Base-by-base conservation (phyloP, 2,888 invertebrate species). In the Neoitamus cyanurus region DNA sequence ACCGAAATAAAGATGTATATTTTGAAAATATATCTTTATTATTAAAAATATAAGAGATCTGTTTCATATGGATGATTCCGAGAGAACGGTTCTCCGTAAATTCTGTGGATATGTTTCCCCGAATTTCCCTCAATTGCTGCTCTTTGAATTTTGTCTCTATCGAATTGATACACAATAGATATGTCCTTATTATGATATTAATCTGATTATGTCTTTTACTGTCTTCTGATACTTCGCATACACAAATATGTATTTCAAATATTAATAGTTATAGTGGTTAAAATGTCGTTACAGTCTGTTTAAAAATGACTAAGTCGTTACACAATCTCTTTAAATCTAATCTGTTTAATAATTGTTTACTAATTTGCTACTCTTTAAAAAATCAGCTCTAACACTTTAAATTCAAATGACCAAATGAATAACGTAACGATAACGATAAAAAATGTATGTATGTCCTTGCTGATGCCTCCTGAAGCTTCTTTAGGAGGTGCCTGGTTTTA, bases 241-340 rank as follows among this genome's bases (percentile, higher is more conserved):
- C 36, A 70, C 46, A 25, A 77, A 37, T 70, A 30, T 70, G 34
- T 70, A 70, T 34, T 70, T 30, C 34, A 70, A 70, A 70, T 42
- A 77, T 77, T 28, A 77, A 42, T 42, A 42, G 36, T 80, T 37
- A 58, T 80, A 68, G 31, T 80, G 58, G 36, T 80, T 80, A 80
- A 80, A 80, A 80, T 80, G 80, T 58, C 58, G 31, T 80, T 58
- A 80, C 80, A 80, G 80, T 80, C 58, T 80, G 80, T 80, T 80
- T 80, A 80, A 80, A 80, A 68, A 58, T 80, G 68, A 80, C 80
- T 80, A 80, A 58, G 80, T 80, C 42, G 58, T 58, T 58, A 80
- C 80, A 80, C 68, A 80, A 58, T 58, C 58, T 58, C 20, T 58
- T 58, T 58, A 58, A 80, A 37, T 80, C 58, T 80, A 80, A 80